These are phyloP conservation scores for Drosophila stalkeri DNA, from an alignment of 2,888 invertebrate species.

Conservation along the genomic window DNA sequence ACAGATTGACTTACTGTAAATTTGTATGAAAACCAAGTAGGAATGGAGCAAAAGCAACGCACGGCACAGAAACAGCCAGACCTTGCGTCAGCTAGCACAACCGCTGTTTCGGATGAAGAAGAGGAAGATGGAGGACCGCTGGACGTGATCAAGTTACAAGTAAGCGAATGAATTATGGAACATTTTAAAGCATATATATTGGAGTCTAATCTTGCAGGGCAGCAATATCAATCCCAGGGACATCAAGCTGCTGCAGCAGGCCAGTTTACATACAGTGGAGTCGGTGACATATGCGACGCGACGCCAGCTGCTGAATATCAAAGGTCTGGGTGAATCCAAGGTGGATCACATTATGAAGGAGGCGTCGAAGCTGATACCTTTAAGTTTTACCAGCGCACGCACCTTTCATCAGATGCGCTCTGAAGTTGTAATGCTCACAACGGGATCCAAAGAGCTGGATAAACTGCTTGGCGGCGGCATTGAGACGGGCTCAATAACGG, in stretches of 20 bases:
- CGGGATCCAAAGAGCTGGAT: conserved; percentile 97
- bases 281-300: conserved; percentile 97
- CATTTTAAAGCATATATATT: neutral
- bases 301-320: conserved; percentile 93
- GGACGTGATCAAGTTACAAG: conserved; percentile 90
- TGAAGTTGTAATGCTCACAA: conserved; percentile 97
- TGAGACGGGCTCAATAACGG: conserved; percentile 99
- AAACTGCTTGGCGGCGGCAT: conserved; percentile 97
- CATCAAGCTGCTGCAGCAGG: conserved; percentile 96
- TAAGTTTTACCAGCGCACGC: conserved; percentile 99
- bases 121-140: conserved; percentile 90
- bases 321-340: conserved; percentile 98
- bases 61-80: conserved; percentile 47
- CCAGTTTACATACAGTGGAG: conserved; percentile 97
- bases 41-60: conserved; percentile 57
- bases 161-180: conserved; percentile 77
- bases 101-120: conserved; percentile 85
- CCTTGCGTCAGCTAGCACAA: conserved; percentile 86
- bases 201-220: conserved; percentile 87
- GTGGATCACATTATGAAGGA: conserved; percentile 97
- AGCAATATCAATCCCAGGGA: conserved; percentile 96
- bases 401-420: conserved; percentile 97
- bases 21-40: conserved; percentile 1
- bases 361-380: conserved; percentile 96
- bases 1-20: conserved; percentile 1